Percentiles rank a stretch among this genome's conserved stretches.
phyloP scores from a whole-genome alignment of 2,113 vertebrate species.

The Atlantisia rogersi region DNA sequence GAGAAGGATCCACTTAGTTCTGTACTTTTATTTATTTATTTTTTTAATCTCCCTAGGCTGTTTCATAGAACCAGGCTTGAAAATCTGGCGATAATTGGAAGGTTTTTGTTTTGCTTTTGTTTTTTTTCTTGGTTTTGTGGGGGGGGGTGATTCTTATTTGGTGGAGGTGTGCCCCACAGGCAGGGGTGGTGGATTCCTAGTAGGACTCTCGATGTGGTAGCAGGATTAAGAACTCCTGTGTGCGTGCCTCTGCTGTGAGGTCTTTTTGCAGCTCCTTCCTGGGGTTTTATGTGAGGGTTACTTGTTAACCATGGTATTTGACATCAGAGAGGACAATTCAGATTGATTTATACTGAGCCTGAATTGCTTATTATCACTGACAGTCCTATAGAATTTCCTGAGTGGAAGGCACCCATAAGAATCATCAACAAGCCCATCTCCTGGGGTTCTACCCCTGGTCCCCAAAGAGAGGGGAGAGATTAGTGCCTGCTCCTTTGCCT shows the following conservation, averaged over 20 bases:
- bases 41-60: background rate
- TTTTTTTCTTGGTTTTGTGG: too few relatives aligned
- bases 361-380: background rate
- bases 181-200: rapidly evolving
- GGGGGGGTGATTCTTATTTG: too few relatives aligned
- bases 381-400: too few relatives aligned
- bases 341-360: rapidly evolving
- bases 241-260: background rate
- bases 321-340: background rate
- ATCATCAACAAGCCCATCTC: too few relatives aligned
- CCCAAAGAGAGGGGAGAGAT: too few relatives aligned
- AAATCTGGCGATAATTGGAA: background rate
- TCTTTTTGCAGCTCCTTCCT: background rate
- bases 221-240: background rate
- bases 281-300: rapidly evolving
- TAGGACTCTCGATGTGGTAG: background rate
- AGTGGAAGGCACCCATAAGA: too few relatives aligned
- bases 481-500: too few relatives aligned
- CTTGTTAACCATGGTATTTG: background rate
- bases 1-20: rapidly evolving
- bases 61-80: rapidly evolving
- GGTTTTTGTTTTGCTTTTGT: background rate
- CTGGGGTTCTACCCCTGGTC: too few relatives aligned
- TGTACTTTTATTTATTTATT: background rate
- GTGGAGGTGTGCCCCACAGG: too few relatives aligned